Evolutionary conservation across 2,797 vertebrate genomes (phyloP).

Genomic region (Pseudochirops cupreus): DNA sequence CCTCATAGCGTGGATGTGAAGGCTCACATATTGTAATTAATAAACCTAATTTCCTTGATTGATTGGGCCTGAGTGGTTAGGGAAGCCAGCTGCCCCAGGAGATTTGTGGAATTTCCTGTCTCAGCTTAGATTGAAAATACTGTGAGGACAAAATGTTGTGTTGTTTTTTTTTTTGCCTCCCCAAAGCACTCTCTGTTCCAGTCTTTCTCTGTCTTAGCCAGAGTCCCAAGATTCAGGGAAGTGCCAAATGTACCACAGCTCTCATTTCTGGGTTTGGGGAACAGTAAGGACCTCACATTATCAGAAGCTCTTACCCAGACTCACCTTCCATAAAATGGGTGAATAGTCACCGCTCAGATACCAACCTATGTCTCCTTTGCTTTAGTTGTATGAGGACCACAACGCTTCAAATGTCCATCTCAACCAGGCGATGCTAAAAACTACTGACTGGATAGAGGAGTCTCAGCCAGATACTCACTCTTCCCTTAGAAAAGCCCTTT

Average conservation of each 20-base stretch:
- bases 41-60: not conserved
- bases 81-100: constrained; percentile 58
- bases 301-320: not conserved
- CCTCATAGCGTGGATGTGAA: not conserved
- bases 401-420: not conserved
- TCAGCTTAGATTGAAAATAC: constrained; percentile 49
- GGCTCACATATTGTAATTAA: not conserved
- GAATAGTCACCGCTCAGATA: not conserved
- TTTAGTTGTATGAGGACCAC: not conserved
- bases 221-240: constrained; percentile 3
- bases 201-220: constrained; percentile 6
- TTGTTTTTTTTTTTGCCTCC: constrained; percentile 9
- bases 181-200: constrained; percentile 47
- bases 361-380: not conserved
- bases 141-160: constrained; percentile 67
- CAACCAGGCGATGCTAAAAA: not conserved
- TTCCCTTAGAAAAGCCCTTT: not conserved
- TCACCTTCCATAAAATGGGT: not conserved
- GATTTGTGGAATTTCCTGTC: constrained; percentile 79
- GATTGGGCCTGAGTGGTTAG: not conserved
- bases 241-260: not conserved
- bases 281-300: not conserved
- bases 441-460: not conserved
- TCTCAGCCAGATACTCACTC: not conserved
- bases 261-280: not conserved